Percentiles rank a stretch among this genome's conserved stretches.
phyloP scores from a whole-genome alignment of 1,140 invertebrate species.

The Oppia nitens region DNA sequence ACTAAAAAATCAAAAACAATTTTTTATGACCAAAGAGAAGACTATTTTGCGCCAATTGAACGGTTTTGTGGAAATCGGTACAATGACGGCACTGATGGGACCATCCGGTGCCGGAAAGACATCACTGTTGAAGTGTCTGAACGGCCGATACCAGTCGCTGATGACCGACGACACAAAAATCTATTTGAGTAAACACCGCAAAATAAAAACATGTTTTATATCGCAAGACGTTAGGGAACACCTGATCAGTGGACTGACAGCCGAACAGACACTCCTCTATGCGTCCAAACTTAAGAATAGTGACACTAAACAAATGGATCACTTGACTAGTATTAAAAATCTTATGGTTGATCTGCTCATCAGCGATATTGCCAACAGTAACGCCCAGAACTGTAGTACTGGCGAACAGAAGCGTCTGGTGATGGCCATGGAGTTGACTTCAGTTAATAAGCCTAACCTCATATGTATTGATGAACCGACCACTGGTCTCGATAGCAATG shows the following conservation, averaged over 20 bases:
- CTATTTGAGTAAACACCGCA: background rate
- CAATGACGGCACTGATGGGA: constrained; percentile 30
- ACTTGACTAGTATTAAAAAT: background rate
- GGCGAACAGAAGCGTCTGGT: constrained; percentile 81
- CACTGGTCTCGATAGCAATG: constrained; percentile 45
- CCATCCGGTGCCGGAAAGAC: constrained; percentile 11
- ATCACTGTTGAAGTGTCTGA: constrained; percentile 6
- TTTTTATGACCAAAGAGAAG: background rate
- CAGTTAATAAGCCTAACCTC: constrained; percentile 3
- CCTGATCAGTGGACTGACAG: constrained; percentile 6
- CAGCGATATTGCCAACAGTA: background rate
- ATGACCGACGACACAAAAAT: background rate
- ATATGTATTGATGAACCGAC: constrained; percentile 28
- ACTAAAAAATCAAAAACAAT: background rate
- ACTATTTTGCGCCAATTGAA: constrained; percentile 1
- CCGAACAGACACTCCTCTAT: constrained; percentile 3
- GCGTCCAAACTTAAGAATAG: constrained; percentile 7
- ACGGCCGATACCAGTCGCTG: constrained; percentile 2
- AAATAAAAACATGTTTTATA: constrained; percentile 5
- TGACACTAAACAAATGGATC: background rate
- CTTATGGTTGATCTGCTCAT: background rate
- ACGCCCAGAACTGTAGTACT: constrained; percentile 31
- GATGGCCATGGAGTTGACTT: constrained; percentile 76
- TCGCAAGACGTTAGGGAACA: constrained; percentile 7
- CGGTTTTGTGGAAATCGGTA: constrained; percentile 24